Evolutionary conservation across 2,888 invertebrate species (phyloP).

Genomic region (Antheraea yamamai): DNA sequence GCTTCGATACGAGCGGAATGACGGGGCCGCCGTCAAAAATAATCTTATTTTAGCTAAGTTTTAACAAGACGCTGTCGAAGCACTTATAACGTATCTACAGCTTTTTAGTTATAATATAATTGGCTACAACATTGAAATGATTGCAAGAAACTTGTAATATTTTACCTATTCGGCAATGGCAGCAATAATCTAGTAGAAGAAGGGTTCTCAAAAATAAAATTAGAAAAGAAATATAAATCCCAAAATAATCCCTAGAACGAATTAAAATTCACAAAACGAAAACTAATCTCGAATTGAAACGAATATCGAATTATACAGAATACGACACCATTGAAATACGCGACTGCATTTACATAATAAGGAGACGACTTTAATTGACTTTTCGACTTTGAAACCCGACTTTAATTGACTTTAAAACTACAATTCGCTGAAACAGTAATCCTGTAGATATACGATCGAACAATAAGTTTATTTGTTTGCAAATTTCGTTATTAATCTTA

Average conservation of each 20-base stretch:
- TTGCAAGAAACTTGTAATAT: no score
- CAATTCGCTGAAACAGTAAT: slow-evolving; percentile 7
- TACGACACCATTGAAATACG: slow-evolving; percentile 12
- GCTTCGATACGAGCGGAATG: no score
- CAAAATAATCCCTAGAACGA: slow-evolving; percentile 8
- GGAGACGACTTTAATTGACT: slow-evolving; percentile 27
- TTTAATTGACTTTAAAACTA: slow-evolving; percentile 19
- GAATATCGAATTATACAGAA: slow-evolving; percentile 16
- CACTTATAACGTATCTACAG: no score
- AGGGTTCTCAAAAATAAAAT: no score
- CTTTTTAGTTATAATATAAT: no score
- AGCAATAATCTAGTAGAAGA: no score
- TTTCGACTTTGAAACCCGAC: slow-evolving; percentile 23
- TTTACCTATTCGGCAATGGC: no score
- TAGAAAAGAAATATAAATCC: background rate
- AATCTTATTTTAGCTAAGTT: no score
- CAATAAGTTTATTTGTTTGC: background rate
- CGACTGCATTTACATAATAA: slow-evolving; percentile 24
- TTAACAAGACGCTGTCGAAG: no score
- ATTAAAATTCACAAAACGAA: slow-evolving; percentile 20
- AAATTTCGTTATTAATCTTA: background rate
- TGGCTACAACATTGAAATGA: no score
- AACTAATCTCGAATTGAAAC: slow-evolving; percentile 18
- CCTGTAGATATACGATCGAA: background rate
- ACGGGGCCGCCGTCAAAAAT: no score